Evolutionary conservation across 2,888 invertebrate genomes (phyloP).

Genomic region (Notodonta dromedarius): DNA sequence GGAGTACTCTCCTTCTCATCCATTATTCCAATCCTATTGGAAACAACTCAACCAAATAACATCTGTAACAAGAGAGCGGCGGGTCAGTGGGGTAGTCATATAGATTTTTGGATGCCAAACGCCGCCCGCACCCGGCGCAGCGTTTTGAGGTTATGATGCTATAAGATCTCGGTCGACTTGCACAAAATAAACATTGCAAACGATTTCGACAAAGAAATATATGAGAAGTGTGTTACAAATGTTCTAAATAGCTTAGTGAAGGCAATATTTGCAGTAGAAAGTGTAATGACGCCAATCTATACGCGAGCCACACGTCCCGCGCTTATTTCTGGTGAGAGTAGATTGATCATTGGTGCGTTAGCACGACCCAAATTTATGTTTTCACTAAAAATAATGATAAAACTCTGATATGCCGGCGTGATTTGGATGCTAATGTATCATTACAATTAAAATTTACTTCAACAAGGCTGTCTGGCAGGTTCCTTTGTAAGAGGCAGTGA

Average conservation of each 20-base stretch:
- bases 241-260: slow-evolving; percentile 1
- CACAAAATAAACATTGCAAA: slow-evolving; percentile 17
- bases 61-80: slow-evolving; percentile 58
- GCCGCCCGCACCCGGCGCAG: slow-evolving; percentile 67
- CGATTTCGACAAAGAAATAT: slow-evolving; percentile 1
- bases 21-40: slow-evolving; percentile 64
- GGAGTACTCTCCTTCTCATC: slow-evolving; percentile 65
- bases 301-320: slow-evolving; percentile 71
- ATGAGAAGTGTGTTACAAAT: background rate
- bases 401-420: background rate
- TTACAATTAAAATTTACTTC: slow-evolving; percentile 52
- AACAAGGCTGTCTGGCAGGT: slow-evolving; percentile 42
- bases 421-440: slow-evolving; percentile 5
- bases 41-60: slow-evolving; percentile 46
- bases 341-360: background rate
- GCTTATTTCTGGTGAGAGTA: slow-evolving; percentile 58
- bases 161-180: slow-evolving; percentile 23
- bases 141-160: slow-evolving; percentile 71
- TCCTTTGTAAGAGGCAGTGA: slow-evolving; percentile 58
- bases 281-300: slow-evolving; percentile 59
- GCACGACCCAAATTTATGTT: background rate
- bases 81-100: background rate
- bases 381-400: background rate
- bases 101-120: slow-evolving; percentile 19
- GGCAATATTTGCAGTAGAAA: slow-evolving; percentile 14